Base-by-base conservation (phyloP, 2,797 vertebrate genomes). In the Lateolabrax maculatus region DNA sequence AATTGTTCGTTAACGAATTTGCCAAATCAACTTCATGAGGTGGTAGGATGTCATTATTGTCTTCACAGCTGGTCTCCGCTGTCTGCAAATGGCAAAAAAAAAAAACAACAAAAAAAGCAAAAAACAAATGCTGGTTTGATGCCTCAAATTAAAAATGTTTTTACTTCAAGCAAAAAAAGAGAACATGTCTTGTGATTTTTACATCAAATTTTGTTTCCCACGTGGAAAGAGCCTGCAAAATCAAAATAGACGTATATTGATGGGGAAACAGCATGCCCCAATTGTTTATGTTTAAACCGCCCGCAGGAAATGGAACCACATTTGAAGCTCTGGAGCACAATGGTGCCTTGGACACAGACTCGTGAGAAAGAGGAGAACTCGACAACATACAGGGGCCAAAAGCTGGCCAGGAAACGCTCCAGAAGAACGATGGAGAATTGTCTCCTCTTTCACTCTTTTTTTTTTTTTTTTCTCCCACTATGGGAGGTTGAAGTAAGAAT, bases 301-400 rank as follows among this genome's bases (percentile, higher is more conserved):
- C 68, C 77, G 66, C 71, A 86, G 81, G 88, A 92, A 89, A 81
- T 81, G 51, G 83, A 81, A 61, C 73, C 68, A 49, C 79, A 80
- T 85, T 73, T 70, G 57, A 87, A 80, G 55, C 62, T 25, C 3
- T 39, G 39, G 41, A 71, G 77, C 73, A 87, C 84, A 88, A 85
- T 78, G 63, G 75, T n/a, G 55, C 79, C 36, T 83, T 67, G 74
- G 72, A 85, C 79, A 7, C 11, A 4, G 7, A 56, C 58, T 79
- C 51, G 49, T 84, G 75, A 91, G 85, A 88, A 85, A 84, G 77
- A 80, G 7, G 5, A 86, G 66, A 85, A 71, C 41, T 57, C 13
- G 0, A 68, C 83, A 63, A 23, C n/a, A 36, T 39, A 37, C 57
- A 27, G 52, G 67, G 36, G 61, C 37, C 44, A 46, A 79, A 21